Evolutionary conservation across 64 coral and sea anemone species (phyloP).

Genomic region (Pocillopora damicornis): DNA sequence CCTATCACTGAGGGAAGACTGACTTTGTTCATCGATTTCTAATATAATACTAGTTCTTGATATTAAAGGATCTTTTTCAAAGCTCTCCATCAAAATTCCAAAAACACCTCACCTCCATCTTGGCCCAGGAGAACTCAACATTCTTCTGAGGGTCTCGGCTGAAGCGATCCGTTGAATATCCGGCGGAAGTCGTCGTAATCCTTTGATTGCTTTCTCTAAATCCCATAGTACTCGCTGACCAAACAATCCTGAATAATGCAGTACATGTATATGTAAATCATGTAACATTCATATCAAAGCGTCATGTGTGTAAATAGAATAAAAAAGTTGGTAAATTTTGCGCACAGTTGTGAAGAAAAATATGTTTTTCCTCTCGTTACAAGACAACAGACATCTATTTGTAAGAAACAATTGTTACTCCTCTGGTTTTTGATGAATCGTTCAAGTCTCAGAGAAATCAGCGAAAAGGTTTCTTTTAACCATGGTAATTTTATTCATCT

Average conservation of each 20-base stretch:
- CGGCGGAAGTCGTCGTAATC: constrained; percentile 44
- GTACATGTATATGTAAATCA: too few species aligned
- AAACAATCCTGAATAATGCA: constrained; percentile 66
- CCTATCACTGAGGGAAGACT: too few species aligned
- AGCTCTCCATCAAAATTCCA: not conserved
- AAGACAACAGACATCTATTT: not conserved
- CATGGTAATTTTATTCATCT: too few species aligned
- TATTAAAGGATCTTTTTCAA: not conserved
- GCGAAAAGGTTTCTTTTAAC: too few species aligned
- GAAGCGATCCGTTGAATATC: constrained; percentile 76
- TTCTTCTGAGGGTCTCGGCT: constrained; percentile 50
- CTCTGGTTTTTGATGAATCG: too few species aligned
- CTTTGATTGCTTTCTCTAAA: constrained; percentile 58
- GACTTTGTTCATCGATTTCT: too few species aligned
- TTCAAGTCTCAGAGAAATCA: not conserved
- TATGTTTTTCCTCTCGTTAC: not conserved
- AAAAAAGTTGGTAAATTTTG: too few species aligned
- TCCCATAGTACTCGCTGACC: constrained; percentile 82
- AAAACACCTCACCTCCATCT: constrained; percentile 49
- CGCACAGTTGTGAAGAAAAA: not conserved
- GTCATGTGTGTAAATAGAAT: too few species aligned
- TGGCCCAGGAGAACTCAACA: constrained; percentile 37
- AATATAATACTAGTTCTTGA: too few species aligned
- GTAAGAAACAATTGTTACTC: too few species aligned
- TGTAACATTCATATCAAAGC: too few species aligned